These are phyloP conservation scores for Pogonognathellus flavescens DNA, from an alignment of 1,140 invertebrate species.

Conservation along the genomic window DNA sequence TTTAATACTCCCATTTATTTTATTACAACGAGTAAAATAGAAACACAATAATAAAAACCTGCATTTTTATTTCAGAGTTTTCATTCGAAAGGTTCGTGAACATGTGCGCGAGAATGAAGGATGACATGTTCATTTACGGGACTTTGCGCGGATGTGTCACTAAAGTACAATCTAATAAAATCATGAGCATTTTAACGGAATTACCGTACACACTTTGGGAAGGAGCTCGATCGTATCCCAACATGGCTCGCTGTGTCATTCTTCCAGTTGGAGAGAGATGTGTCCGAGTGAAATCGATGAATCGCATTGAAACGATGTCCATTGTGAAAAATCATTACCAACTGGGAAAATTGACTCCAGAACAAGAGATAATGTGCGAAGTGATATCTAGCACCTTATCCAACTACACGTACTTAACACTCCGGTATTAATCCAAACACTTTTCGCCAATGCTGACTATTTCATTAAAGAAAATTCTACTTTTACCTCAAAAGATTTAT, in stretches of 20 bases:
- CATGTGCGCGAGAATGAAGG: neutral
- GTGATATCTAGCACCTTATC: neutral
- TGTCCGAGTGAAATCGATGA: neutral
- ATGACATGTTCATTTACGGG: neutral
- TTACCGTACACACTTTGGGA: neutral
- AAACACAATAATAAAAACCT: no score
- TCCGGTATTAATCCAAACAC: neutral
- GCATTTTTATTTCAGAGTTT: neutral
- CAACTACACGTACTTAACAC: neutral
- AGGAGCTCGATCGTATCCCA: neutral
- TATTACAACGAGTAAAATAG: neutral
- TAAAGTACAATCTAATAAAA: neutral
- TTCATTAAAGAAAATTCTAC: neutral
- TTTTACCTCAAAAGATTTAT: neutral
- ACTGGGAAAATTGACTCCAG: neutral
- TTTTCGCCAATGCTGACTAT: neutral
- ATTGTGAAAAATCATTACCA: neutral
- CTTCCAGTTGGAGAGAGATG: neutral
- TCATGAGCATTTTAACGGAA: neutral
- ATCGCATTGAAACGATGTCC: neutral
- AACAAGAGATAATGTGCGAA: neutral
- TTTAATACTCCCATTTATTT: neutral
- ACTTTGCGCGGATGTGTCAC: neutral
- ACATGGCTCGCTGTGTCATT: neutral
- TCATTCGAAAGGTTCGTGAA: neutral